A percentile compares a stretch with the other conserved stretches of the same genome.
Conservation (phyloP, 2,113 vertebrate genomes). For the Phalacrocorax brasilianus region DNA sequence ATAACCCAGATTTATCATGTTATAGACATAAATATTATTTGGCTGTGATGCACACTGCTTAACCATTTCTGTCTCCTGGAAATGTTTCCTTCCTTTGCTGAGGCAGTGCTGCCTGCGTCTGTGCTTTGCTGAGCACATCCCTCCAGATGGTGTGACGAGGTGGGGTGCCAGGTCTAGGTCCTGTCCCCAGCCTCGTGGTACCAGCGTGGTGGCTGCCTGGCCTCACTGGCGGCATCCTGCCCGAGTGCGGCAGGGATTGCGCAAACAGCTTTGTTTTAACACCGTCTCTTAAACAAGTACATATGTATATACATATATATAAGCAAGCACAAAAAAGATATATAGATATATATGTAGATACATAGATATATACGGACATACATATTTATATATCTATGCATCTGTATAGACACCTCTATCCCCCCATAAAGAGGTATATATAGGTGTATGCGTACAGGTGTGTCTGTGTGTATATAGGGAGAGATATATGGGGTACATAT, state of each 20-base stretch:
- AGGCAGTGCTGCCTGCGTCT: not conserved
- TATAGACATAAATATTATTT: not conserved
- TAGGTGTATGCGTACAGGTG: not conserved
- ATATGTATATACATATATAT: no score
- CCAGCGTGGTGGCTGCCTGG: not conserved
- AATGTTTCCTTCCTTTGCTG: not conserved
- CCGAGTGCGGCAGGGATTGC: not conserved
- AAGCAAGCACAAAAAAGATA: not conserved
- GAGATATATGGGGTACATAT: not conserved
- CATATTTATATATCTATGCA: no score
- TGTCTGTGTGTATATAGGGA: not conserved
- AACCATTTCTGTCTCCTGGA: not conserved
- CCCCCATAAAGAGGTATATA: not conserved
- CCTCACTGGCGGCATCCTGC: not conserved
- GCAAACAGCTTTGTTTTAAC: not conserved
- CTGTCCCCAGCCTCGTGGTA: not conserved
- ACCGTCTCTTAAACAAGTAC: not conserved
- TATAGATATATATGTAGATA: not conserved
- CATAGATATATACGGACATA: not conserved
- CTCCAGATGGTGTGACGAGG: accelerated
- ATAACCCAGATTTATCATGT: not conserved
- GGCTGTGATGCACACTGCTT: no score
- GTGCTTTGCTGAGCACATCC: accelerated
- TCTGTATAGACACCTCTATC: not conserved
- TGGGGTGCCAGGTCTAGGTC: not conserved